These are phyloP conservation scores for Grus americana DNA, from an alignment of 2,113 vertebrate species.

Conservation along the genomic window DNA sequence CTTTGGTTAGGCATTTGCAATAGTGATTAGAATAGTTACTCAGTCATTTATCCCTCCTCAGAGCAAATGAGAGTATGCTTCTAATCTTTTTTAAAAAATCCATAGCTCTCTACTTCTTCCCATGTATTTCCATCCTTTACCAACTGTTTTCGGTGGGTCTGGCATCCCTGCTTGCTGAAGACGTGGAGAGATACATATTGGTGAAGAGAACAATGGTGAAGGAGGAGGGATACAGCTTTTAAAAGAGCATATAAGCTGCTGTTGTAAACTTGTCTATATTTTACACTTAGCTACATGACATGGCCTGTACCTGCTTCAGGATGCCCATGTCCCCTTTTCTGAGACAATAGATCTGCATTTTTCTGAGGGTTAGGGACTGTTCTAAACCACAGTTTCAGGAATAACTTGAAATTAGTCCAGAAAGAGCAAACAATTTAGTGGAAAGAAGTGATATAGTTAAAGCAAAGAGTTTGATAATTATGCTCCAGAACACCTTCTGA, in stretches of 20 bases:
- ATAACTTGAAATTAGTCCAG: background rate
- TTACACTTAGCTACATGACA: background rate
- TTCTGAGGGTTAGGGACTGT: background rate
- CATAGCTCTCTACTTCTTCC: background rate
- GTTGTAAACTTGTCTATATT: background rate
- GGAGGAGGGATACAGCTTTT: background rate
- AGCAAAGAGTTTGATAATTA: background rate
- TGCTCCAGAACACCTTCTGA: background rate
- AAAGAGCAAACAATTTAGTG: background rate
- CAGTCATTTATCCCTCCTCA: background rate
- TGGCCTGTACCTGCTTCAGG: background rate
- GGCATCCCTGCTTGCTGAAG: background rate
- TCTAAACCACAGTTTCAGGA: background rate
- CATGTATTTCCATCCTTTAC: background rate
- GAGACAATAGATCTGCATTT: background rate
- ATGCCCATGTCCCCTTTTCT: background rate
- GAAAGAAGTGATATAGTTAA: background rate
- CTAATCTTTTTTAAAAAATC: background rate
- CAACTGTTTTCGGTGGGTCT: background rate
- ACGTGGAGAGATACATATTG: rapidly evolving
- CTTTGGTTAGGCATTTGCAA: background rate
- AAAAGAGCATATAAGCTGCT: background rate
- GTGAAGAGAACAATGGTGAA: background rate
- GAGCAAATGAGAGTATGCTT: background rate
- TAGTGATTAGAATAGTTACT: background rate